phyloP scores from a whole-genome alignment of 2,113 vertebrate genomes.

The Egretta garzetta region DNA sequence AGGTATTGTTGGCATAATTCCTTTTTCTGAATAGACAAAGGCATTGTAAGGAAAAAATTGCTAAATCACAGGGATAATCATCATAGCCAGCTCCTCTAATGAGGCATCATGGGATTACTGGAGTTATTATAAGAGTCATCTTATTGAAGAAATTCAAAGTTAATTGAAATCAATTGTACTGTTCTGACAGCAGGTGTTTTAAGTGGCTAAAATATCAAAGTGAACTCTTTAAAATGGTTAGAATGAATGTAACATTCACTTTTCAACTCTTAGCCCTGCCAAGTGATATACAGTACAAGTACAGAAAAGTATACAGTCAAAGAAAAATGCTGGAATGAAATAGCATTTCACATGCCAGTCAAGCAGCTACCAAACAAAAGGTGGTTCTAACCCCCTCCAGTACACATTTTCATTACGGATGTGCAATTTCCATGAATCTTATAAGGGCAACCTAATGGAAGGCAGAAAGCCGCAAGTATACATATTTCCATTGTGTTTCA shows the following conservation, averaged over 20 bases:
- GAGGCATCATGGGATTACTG: slow-evolving; percentile 75
- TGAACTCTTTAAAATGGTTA: slow-evolving; percentile 36
- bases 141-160: slow-evolving; percentile 65
- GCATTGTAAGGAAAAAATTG: slow-evolving; percentile 59
- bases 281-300: slow-evolving; percentile 2
- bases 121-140: slow-evolving; percentile 66
- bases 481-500: neutral
- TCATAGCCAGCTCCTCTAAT: slow-evolving; percentile 69
- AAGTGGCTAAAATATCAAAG: slow-evolving; percentile 63
- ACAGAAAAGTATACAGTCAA: slow-evolving; percentile 5
- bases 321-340: slow-evolving; percentile 37
- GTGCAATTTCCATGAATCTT: neutral
- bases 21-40: slow-evolving; percentile 56
- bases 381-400: neutral
- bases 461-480: neutral
- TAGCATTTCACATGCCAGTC: neutral
- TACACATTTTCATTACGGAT: neutral
- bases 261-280: slow-evolving; percentile 6
- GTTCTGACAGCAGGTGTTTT: slow-evolving; percentile 71
- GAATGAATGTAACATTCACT: neutral
- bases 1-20: neutral
- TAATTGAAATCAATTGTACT: slow-evolving; percentile 70
- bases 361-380: slow-evolving; percentile 43
- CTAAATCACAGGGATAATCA: slow-evolving; percentile 67
- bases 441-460: neutral